Evolutionary conservation across 2,888 invertebrate species (phyloP).

Genomic region (Drosophila testacea): DNA sequence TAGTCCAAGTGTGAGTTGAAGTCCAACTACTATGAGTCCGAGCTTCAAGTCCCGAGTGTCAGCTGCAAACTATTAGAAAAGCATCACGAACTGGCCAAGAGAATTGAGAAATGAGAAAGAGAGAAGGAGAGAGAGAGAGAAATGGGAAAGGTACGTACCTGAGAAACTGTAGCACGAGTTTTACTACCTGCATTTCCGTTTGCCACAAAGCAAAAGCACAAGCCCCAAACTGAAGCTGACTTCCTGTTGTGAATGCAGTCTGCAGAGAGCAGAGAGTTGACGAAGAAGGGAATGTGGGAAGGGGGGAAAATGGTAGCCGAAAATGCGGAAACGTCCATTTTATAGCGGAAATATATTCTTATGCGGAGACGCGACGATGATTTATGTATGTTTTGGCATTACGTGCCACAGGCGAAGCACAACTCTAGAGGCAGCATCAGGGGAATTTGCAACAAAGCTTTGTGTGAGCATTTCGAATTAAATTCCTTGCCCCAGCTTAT

Average conservation of each 20-base stretch:
- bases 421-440: conserved; percentile 1
- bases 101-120: neutral
- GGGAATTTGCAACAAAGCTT: conserved; percentile 18
- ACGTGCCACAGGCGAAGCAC: conserved; percentile 50
- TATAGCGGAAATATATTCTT: conserved; percentile 83
- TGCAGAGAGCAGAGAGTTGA: neutral
- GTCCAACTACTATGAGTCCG: neutral
- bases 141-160: conserved; percentile 13
- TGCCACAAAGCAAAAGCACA: conserved; percentile 57
- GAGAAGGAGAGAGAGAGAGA: neutral
- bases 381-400: conserved; percentile 80
- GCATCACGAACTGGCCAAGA: conserved; percentile 46
- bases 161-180: conserved; percentile 42
- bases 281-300: neutral
- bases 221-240: conserved; percentile 59
- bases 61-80: conserved; percentile 72
- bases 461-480: conserved; percentile 61
- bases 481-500: conserved; percentile 60
- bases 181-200: conserved; percentile 71
- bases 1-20: conserved; percentile 20
- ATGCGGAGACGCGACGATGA: conserved; percentile 79
- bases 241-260: conserved; percentile 67
- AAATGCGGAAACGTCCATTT: conserved; percentile 82
- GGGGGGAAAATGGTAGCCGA: conserved; percentile 39
- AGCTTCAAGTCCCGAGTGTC: conserved; percentile 42